Base-by-base conservation (phyloP, 2,797 vertebrate species). In the Intellagama lesueurii region DNA sequence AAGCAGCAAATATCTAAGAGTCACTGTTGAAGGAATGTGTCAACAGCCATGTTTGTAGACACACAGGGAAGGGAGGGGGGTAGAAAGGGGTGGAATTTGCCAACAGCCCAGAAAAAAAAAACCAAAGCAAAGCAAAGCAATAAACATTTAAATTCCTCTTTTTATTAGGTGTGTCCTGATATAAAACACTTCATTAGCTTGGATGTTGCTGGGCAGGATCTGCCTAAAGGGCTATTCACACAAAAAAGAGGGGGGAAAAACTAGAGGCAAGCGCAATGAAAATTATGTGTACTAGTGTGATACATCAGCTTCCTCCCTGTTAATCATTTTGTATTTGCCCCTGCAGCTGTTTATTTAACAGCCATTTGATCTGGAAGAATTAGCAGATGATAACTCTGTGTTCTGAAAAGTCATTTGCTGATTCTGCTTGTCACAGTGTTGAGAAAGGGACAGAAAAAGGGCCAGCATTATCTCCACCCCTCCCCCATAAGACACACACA, bases 161-260 rank as follows among this genome's bases (percentile, higher is more conserved):
- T 83, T 91, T 69, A 85, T 93, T 86, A 91, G 79, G 49, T 92
- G 86, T 86, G 73, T 69, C 91, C 14, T 93, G 72, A 91, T 70
- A 85, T 0, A 90, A 92, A 82, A 56, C 93, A 93, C 35, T 87
- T 81, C 77, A 89, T 66, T 80, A 86, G 47, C 49, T 88, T 83
- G 73, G 80, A 87, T 40, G 5, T 47, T 78, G 12, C 66, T 91
- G 83, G 17, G 76, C 75, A 75, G 47, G 49, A 89, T 70, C 0
- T 69, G n/a, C 19, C 68, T 77, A 76, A 44, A 86, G 75, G 30
- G 7, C 64, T 24, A 9, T 85, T 66, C 77, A 40, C 81, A 17
- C 0, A 3, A 80, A 88, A n/a, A 40, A 40, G 40, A 3, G 40
- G 78, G 47, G 64, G 19, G 0, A 75, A 11, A 30, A 1, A 73